Conservation (phyloP, 2,888 invertebrate species). For the Drosophila stalkeri region DNA sequence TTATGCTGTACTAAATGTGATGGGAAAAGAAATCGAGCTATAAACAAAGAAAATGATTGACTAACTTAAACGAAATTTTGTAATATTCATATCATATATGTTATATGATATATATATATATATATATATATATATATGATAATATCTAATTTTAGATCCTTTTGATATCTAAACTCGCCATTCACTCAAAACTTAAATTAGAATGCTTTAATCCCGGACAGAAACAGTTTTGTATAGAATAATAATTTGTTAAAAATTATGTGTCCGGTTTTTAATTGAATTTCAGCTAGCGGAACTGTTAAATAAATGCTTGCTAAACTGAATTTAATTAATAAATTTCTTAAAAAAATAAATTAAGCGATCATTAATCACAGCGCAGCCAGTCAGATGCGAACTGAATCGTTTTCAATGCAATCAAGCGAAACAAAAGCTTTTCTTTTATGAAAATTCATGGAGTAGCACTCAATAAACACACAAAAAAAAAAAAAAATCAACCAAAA, state of each 20-base stretch:
- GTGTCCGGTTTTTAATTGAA: constrained; percentile 1
- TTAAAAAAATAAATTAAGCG: not conserved
- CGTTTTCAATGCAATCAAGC: constrained; percentile 26
- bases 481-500: not conserved
- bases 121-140: not conserved
- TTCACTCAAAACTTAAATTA: not conserved
- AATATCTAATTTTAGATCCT: not conserved
- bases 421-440: constrained; percentile 55
- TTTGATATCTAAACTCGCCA: not conserved
- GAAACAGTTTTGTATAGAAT: not conserved
- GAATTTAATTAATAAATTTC: not conserved
- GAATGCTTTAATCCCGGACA: not conserved
- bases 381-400: constrained; percentile 3
- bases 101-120: not conserved
- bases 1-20: constrained; percentile 6
- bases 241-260: not conserved
- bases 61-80: not conserved
- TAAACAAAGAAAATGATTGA: not conserved
- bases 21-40: constrained; percentile 5
- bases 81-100: not conserved
- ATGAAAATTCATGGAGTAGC: constrained; percentile 29
- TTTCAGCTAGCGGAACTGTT: not conserved
- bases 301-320: not conserved
- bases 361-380: constrained; percentile 25
- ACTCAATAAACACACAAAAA: not conserved